Evolutionary conservation across 23 tunicate genomes (phyloP).

Genomic region (Ciona savignyi): DNA sequence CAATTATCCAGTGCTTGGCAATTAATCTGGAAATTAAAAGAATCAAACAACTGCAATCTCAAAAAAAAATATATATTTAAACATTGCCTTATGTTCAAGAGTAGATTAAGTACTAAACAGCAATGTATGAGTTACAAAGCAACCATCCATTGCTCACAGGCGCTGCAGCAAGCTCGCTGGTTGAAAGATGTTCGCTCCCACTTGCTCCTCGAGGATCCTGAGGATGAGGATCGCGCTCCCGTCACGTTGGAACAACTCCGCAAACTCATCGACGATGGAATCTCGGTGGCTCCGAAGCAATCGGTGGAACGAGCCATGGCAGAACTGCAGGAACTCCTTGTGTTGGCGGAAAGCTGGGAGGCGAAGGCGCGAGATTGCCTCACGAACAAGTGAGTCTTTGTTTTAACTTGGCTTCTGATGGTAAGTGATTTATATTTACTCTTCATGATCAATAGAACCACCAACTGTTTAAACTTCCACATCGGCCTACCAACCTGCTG

Average conservation of each 20-base stretch:
- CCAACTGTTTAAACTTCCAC: too few relatives aligned
- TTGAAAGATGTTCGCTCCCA: constrained; percentile 65
- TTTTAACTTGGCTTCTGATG: too few relatives aligned
- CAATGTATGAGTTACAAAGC: too few relatives aligned
- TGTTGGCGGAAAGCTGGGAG: constrained; percentile 85
- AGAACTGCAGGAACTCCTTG: constrained; percentile 69
- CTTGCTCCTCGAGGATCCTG: constrained; percentile 40
- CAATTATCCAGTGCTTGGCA: too few relatives aligned
- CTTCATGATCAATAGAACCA: too few relatives aligned
- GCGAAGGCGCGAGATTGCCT: constrained; percentile 34
- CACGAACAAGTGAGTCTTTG: background rate
- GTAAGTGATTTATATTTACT: too few relatives aligned
- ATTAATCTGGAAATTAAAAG: too few relatives aligned
- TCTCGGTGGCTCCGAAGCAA: constrained; percentile 42
- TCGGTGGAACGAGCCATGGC: constrained; percentile 85
- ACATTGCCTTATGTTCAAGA: too few relatives aligned
- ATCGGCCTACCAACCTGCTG: too few relatives aligned
- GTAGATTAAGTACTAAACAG: too few relatives aligned
- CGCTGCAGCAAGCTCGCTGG: constrained; percentile 78
- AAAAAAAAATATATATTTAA: too few relatives aligned
- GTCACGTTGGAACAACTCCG: constrained; percentile 68
- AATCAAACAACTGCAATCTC: too few relatives aligned
- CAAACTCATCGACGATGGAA: constrained; percentile 54
- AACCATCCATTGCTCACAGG: constrained; percentile 19
- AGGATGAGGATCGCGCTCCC: constrained; percentile 10